Base-by-base conservation (phyloP, 2,888 invertebrate genomes). In the Phasia obesa region DNA sequence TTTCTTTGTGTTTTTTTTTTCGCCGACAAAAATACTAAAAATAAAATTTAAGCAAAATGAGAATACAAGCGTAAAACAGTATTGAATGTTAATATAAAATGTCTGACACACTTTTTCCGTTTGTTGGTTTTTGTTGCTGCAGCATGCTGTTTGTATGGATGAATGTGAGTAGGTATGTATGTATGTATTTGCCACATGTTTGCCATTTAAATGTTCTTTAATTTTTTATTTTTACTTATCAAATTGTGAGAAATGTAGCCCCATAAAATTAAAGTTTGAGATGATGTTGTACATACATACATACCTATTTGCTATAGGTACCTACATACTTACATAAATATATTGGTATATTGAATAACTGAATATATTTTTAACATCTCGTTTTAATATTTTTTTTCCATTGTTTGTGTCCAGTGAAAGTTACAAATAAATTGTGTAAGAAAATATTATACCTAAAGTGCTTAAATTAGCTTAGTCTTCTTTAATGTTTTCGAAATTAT, bases 11-110 rank as follows among this genome's bases (percentile, higher is more conserved):
- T 38, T 38, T 11, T 27, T n/a, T 25, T 15, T 49, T 55, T 74
- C 59, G 31, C 25, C 15, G 69, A 62, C 9, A 55, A 60, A 47
- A 60, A 38, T n/a, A 31, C 7, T 21, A n/a, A 15, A 25, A 23
- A 49, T n/a, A 47, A 9, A 65, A 25, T 17, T 49, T 53, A 55
- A 53, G 44, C 55, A 38, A 79, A 75, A 55, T 65, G 27, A 38
- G 71, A 75, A 79, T 76, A 79, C 79, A 79, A 83, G 83, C 79
- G 83, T 71, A 83, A 83, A 79, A 83, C 79, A 79, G 60, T 79
- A 83, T 83, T 73, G 83, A 83, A 83, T 83, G 75, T 83, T 83
- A 79, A 79, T 83, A 79, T 83, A 83, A 83, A 83, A 83, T 83
- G 83, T 79, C 79, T 83, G 83, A 83, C 83, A 83, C 83, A 83